Evolutionary conservation across 2,888 invertebrate species (phyloP).

Genomic region (Acanthococcus lagerstroemiae): DNA sequence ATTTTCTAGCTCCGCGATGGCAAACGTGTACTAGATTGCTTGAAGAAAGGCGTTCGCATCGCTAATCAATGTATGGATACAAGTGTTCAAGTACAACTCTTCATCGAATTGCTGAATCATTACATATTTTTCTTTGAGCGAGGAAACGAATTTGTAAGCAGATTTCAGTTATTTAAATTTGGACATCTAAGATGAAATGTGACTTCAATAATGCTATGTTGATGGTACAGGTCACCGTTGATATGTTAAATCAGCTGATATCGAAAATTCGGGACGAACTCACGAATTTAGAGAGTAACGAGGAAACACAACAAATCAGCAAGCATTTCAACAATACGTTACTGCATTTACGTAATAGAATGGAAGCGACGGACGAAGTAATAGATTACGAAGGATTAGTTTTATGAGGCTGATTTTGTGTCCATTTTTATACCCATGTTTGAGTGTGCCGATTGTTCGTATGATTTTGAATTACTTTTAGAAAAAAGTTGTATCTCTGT

Average conservation of each 20-base stretch:
- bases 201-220: not conserved
- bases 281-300: slow-evolving; percentile 84
- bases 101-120: slow-evolving; percentile 87
- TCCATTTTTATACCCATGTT: not conserved
- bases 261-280: slow-evolving; percentile 87
- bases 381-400: slow-evolving; percentile 53
- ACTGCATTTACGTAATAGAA: slow-evolving; percentile 63
- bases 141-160: slow-evolving; percentile 55
- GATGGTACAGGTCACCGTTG: slow-evolving; percentile 50
- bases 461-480: no score
- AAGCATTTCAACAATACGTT: slow-evolving; percentile 88
- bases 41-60: slow-evolving; percentile 89
- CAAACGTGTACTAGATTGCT: slow-evolving; percentile 81
- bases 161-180: no score
- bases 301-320: slow-evolving; percentile 93
- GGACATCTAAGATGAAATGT: no score
- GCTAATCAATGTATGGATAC: slow-evolving; percentile 97
- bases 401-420: not conserved
- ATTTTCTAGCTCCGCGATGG: slow-evolving; percentile 68
- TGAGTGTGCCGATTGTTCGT: not conserved
- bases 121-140: slow-evolving; percentile 89
- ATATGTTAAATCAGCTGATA: slow-evolving; percentile 63
- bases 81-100: slow-evolving; percentile 89
- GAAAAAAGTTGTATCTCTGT: no score
- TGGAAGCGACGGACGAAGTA: slow-evolving; percentile 57